A percentile compares a stretch with the other conserved stretches of the same genome.
Conservation (phyloP, 92 coral and sea anemone species). For the Porites evermanni region DNA sequence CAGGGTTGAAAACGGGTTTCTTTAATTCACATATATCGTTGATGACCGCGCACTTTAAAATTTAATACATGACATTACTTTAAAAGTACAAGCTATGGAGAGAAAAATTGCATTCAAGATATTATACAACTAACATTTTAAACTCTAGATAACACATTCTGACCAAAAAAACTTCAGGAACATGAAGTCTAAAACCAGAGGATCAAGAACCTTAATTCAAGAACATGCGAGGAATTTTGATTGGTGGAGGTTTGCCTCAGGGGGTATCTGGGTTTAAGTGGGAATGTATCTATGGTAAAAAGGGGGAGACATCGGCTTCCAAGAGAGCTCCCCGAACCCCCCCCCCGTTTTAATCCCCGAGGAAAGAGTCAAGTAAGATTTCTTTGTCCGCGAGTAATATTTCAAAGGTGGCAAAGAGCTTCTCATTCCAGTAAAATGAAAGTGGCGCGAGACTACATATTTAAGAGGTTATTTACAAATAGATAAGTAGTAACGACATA, state of each 20-base stretch:
- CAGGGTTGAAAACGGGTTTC: too few relatives aligned
- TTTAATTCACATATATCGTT: slow-evolving; percentile 5
- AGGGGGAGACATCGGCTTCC: too few relatives aligned
- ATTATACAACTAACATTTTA: background rate
- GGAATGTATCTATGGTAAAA: too few relatives aligned
- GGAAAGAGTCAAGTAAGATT: too few relatives aligned
- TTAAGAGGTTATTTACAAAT: background rate
- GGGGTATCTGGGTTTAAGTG: too few relatives aligned
- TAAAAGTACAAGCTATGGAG: slow-evolving; percentile 28
- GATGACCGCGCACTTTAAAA: slow-evolving; percentile 24
- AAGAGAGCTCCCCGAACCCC: too few relatives aligned
- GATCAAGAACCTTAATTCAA: too few relatives aligned
- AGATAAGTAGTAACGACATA: slow-evolving; percentile 1
- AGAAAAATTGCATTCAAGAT: background rate
- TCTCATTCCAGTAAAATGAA: background rate
- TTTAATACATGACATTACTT: slow-evolving; percentile 7
- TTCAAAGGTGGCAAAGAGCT: background rate
- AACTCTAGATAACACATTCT: background rate
- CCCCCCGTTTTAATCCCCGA: too few relatives aligned
- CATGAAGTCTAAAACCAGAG: background rate
- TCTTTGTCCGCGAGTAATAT: too few relatives aligned
- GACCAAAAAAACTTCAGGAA: background rate
- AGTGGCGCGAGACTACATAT: background rate
- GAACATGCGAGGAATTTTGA: too few relatives aligned
- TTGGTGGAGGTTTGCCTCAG: too few relatives aligned